Evolutionary conservation across 2,113 vertebrate genomes (phyloP).

Genomic region (Philantomba maxwellii): DNA sequence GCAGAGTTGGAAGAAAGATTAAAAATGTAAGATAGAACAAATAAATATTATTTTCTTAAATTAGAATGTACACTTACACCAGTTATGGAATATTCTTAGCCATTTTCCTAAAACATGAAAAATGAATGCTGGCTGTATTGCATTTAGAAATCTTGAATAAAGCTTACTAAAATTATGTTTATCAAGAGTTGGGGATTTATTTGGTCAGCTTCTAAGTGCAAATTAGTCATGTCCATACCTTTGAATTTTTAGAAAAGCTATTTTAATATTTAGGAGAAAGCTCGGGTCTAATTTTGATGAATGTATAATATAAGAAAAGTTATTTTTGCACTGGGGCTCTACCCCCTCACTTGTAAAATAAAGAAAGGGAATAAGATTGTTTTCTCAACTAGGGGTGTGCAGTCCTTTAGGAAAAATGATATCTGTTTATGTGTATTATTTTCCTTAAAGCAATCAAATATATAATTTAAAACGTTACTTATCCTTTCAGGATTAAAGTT

Average conservation of each 20-base stretch:
- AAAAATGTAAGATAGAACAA: neutral
- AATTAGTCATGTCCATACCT: neutral
- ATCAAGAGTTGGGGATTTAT: neutral
- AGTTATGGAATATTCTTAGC: neutral
- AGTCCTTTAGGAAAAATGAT: neutral
- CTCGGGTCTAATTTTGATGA: neutral
- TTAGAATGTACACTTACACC: neutral
- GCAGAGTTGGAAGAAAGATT: neutral
- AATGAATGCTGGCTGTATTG: neutral
- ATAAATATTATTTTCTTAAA: neutral
- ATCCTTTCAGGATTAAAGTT: neutral
- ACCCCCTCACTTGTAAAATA: neutral
- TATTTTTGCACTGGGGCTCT: neutral
- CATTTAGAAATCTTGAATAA: constrained; percentile 3
- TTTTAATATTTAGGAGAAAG: neutral
- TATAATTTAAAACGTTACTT: neutral
- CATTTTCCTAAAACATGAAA: neutral
- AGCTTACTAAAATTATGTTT: neutral
- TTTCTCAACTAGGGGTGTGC: neutral
- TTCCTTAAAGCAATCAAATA: neutral
- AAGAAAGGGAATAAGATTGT: neutral
- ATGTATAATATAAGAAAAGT: neutral
- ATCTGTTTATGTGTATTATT: neutral
- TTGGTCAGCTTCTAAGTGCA: neutral
- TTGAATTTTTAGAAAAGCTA: neutral